These are phyloP conservation scores for Latheticus oryzae DNA, from an alignment of 2,888 invertebrate genomes.

Conservation along the genomic window DNA sequence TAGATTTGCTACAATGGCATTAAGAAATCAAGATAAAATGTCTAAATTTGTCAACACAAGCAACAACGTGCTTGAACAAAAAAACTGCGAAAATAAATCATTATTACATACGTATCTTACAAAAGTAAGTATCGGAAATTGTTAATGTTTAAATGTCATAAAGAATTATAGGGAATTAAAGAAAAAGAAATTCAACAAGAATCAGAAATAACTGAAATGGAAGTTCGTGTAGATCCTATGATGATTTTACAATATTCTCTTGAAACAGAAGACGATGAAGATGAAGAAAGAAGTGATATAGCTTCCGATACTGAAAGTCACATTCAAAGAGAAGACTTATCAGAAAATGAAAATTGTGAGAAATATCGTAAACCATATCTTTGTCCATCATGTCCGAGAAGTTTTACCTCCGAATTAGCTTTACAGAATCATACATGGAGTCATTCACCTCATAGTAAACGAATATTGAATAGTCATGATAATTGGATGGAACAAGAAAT, in stretches of 20 bases:
- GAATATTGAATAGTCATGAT: conserved; percentile 43
- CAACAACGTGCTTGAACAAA: conserved; percentile 25
- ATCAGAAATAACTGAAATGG: conserved; percentile 70
- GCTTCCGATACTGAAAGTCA: conserved; percentile 28
- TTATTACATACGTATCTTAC: conserved; percentile 69
- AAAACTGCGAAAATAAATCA: conserved; percentile 60
- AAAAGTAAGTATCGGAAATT: conserved; percentile 61
- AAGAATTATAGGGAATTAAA: conserved; percentile 51
- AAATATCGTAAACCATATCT: conserved; percentile 48
- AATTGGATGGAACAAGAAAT: conserved; percentile 43
- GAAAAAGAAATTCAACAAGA: conserved; percentile 52
- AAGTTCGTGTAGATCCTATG: conserved; percentile 78
- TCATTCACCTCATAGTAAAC: conserved; percentile 45
- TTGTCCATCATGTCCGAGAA: conserved; percentile 49
- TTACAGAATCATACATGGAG: conserved; percentile 50
- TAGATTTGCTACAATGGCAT: conserved; percentile 75
- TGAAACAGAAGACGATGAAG: conserved; percentile 64
- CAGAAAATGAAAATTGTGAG: conserved; percentile 47
- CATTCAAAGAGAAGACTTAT: conserved; percentile 40
- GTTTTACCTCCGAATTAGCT: conserved; percentile 48
- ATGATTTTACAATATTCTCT: conserved; percentile 72
- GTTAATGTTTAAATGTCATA: conserved; percentile 4
- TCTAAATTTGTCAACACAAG: conserved; percentile 58
- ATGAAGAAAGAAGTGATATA: conserved; percentile 51
- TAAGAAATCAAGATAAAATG: conserved; percentile 73